Base-by-base conservation (phyloP, 2,888 invertebrate genomes). In the Onchidella celtica region DNA sequence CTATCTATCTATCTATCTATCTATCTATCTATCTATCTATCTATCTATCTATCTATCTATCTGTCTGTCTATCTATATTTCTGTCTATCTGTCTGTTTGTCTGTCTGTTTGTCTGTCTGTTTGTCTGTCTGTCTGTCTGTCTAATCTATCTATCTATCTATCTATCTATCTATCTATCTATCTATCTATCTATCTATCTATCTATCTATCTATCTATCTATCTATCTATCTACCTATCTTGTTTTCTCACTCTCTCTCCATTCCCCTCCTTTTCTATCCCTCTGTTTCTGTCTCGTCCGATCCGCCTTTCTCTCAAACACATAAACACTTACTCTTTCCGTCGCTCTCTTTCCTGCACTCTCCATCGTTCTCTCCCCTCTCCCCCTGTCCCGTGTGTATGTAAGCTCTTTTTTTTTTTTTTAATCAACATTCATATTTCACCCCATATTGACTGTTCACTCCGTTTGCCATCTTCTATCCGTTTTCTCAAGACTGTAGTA, bases 1-100 rank as follows among this genome's bases (percentile, higher is more conserved):
- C 65, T 38, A n/a, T 69, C 69, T 38, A 4, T 69, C 40, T 38
- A n/a, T 69, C 69, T 38, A 38, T 38, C 57, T 55, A 17, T 32
- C 36, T 73, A 11, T 70, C 34, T 57, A 1, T 29, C 59, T 34
- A n/a, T 73, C 73, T 34, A 9, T 59, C 59, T 32, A 4, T 57
- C 73, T 57, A n/a, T n/a, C n/a, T n/a, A n/a, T n/a, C n/a, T n/a
- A n/a, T n/a, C n/a, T n/a, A n/a, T n/a, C n/a, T n/a, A n/a, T n/a
- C n/a, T n/a, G n/a, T n/a, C n/a, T n/a, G n/a, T n/a, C n/a, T n/a
- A n/a, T n/a, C n/a, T n/a, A n/a, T n/a, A n/a, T n/a, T n/a, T n/a
- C n/a, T n/a, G n/a, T n/a, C n/a, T n/a, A n/a, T n/a, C n/a, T n/a
- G n/a, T n/a, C n/a, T n/a, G n/a, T n/a, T n/a, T n/a, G n/a, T n/a